Conservation (phyloP, 2,113 vertebrate species). For the Psilopsiagon aymara region DNA sequence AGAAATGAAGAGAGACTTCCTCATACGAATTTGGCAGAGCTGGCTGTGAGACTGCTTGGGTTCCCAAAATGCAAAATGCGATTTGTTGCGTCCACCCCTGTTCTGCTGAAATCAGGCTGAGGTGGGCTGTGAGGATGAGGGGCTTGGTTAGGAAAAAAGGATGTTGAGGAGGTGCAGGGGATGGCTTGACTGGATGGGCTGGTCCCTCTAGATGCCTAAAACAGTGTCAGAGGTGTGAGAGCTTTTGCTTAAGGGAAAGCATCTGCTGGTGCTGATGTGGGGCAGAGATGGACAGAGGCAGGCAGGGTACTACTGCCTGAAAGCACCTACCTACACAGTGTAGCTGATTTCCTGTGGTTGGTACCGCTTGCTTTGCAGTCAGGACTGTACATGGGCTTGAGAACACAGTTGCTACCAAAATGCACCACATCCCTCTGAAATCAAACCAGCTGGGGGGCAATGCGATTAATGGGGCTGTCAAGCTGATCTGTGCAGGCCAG, state of each 20-base stretch:
- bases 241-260: background rate
- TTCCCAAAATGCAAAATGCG: background rate
- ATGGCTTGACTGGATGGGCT: accelerated
- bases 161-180: background rate
- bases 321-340: accelerated
- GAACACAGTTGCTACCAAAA: background rate
- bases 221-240: background rate
- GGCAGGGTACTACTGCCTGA: background rate
- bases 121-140: background rate
- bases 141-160: background rate
- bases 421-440: background rate
- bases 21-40: background rate
- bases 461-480: background rate
- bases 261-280: accelerated
- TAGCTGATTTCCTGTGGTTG: accelerated
- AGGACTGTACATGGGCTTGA: accelerated
- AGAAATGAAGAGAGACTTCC: background rate
- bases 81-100: background rate
- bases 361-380: background rate
- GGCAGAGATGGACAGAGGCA: background rate
- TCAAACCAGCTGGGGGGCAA: accelerated
- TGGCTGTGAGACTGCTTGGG: accelerated
- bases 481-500: background rate
- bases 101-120: background rate
- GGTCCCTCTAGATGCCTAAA: background rate